Conservation (phyloP, 2,888 invertebrate species). For the Cataglyphis altisquamis region DNA sequence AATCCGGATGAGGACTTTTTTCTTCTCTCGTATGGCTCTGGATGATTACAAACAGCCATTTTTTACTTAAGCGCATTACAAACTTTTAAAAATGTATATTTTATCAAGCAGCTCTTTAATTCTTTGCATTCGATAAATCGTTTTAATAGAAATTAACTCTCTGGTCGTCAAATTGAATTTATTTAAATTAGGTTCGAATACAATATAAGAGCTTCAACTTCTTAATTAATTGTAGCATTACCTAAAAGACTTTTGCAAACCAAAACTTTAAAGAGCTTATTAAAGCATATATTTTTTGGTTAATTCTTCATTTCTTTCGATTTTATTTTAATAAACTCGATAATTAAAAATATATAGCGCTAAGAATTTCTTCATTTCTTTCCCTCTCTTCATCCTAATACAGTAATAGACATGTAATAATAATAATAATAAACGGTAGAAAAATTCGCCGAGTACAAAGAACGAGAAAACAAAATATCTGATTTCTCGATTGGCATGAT, state of each 20-base stretch:
- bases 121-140: background rate
- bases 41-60: conserved; percentile 2
- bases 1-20: conserved; percentile 33
- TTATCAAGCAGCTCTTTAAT: background rate
- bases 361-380: background rate
- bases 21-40: background rate
- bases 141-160: background rate
- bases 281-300: background rate
- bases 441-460: conserved; percentile 8
- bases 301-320: background rate
- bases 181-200: background rate
- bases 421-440: background rate
- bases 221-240: conserved; percentile 9
- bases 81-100: background rate
- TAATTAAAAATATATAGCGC: background rate
- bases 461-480: conserved; percentile 10
- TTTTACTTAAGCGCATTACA: conserved; percentile 16
- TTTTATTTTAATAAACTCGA: background rate
- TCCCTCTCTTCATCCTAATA: background rate
- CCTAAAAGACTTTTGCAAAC: background rate
- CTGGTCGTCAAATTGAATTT: background rate
- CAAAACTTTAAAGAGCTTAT: background rate
- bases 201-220: background rate
- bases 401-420: background rate
- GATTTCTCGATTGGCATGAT: conserved; percentile 30